Conservation (phyloP, 2,888 invertebrate genomes). For the Ferrisia virgata region DNA sequence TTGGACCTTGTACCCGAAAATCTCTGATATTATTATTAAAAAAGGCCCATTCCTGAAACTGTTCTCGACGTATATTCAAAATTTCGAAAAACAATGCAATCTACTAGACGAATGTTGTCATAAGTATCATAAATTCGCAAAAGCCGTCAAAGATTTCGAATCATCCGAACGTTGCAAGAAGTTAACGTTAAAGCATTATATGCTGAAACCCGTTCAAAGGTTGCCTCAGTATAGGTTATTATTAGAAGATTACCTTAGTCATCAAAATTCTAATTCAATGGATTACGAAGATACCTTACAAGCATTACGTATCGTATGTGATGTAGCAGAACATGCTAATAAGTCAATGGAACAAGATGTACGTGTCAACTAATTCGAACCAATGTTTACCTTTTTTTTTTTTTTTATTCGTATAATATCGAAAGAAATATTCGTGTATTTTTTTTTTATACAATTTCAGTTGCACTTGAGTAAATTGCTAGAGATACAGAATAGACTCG, state of each 20-base stretch:
- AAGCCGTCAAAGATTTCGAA: constrained; percentile 57
- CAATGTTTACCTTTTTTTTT: background rate
- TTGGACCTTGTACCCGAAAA: constrained; percentile 55
- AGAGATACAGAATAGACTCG: constrained; percentile 56
- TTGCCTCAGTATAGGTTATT: constrained; percentile 65
- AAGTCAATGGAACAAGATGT: constrained; percentile 59
- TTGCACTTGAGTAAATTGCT: constrained; percentile 58
- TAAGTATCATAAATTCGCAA: constrained; percentile 56
- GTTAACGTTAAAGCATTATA: constrained; percentile 62
- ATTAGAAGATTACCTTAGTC: constrained; percentile 61
- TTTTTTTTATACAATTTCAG: constrained; percentile 49
- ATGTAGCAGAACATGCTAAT: constrained; percentile 61
- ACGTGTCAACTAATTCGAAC: too few relatives aligned
- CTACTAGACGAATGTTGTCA: constrained; percentile 57
- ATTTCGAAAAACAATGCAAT: constrained; percentile 57
- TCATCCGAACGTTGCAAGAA: constrained; percentile 55
- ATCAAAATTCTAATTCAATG: constrained; percentile 56
- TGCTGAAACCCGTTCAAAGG: constrained; percentile 67
- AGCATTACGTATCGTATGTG: constrained; percentile 59
- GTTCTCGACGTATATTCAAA: constrained; percentile 59
- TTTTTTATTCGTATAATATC: too few relatives aligned
- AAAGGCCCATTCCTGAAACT: constrained; percentile 62
- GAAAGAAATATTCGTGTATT: too few relatives aligned
- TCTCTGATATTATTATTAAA: constrained; percentile 60
- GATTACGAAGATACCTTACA: constrained; percentile 62